Base-by-base conservation (phyloP, 2,797 vertebrate genomes). In the Hippocampus kuda region DNA sequence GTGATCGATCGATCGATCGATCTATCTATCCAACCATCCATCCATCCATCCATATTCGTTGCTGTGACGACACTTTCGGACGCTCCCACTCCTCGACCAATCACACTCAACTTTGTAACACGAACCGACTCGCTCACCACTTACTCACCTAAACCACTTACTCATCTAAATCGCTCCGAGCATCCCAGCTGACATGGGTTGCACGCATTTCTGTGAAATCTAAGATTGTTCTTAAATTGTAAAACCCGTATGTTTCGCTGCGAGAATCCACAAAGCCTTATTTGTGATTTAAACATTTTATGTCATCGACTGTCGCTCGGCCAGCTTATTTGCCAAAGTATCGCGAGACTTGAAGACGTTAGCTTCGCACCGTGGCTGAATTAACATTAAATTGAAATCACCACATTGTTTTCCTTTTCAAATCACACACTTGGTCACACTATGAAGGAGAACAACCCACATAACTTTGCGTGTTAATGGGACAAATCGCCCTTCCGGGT, bases 41-140 rank as follows among this genome's bases (percentile, higher is more conserved):
- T 30, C 27, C 34, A 34, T 2, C 34, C 34, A 46, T 46, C 7
- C 30, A 34, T 8, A 18, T 38, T 60, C 26, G 30, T 61, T 61
- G 6, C 26, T 18, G 30, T 60, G 57, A 61, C 59, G 18, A 16
- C 24, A 18, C 49, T 65, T 46, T 12, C 27, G 18, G 48, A 66
- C 66, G 51, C 66, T 86, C 87, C 84, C 85, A 81, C 51, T 15
- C 48, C 1, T 72, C 65, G 49, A 80, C 87, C 88, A 88, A 89
- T 88, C 5, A 66, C 62, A 68, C 38, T 0, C 24, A 0, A 34
- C 27, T 3, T 10, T 34, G 59, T 60, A 7, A 10, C 27, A 61
- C 27, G 0, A 60, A 75, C 81, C 75, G 78, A 34, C 70, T 27
- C 24, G 5, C n/a, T 42, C 11, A 10, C 16, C 44, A 48, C 2